These are phyloP conservation scores for Colossoma macropomum DNA, from an alignment of 2,113 vertebrate genomes.

Conservation along the genomic window DNA sequence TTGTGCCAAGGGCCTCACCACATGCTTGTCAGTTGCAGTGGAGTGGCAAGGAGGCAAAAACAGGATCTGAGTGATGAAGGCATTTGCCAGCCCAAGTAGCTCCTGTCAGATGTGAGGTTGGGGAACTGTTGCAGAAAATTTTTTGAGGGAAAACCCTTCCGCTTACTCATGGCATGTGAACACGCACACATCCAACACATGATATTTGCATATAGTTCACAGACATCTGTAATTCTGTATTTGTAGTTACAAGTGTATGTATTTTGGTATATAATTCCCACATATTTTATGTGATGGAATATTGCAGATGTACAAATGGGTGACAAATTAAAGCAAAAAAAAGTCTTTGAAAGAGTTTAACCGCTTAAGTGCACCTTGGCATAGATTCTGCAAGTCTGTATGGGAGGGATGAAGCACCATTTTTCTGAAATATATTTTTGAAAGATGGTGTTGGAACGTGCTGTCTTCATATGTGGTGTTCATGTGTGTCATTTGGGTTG, in stretches of 20 bases:
- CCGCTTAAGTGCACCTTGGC: too few relatives aligned
- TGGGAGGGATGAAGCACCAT: too few relatives aligned
- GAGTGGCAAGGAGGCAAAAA: slow-evolving; percentile 46
- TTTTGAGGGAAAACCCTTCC: slow-evolving; percentile 38
- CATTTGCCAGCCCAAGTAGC: slow-evolving; percentile 33
- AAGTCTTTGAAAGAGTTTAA: too few relatives aligned
- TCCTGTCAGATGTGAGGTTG: slow-evolving; percentile 44
- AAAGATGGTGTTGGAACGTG: too few relatives aligned
- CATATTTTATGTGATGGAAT: too few relatives aligned
- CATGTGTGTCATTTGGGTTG: too few relatives aligned
- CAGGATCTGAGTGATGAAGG: slow-evolving; percentile 39
- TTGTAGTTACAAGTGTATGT: slow-evolving; percentile 53
- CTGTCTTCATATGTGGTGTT: too few relatives aligned
- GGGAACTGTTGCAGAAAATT: slow-evolving; percentile 26
- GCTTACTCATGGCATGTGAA: slow-evolving; percentile 23
- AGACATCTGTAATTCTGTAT: slow-evolving; percentile 46
- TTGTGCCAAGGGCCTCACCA: slow-evolving; percentile 44
- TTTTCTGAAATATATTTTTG: too few relatives aligned
- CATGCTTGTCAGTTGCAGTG: slow-evolving; percentile 36
- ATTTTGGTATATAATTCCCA: slow-evolving; percentile 17
- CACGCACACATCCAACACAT: slow-evolving; percentile 19
- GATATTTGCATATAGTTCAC: slow-evolving; percentile 36
- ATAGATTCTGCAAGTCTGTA: too few relatives aligned
- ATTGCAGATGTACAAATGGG: too few relatives aligned
- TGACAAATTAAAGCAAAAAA: too few relatives aligned